phyloP scores from a whole-genome alignment of 1,140 invertebrate species.

The Drosophila tani region DNA sequence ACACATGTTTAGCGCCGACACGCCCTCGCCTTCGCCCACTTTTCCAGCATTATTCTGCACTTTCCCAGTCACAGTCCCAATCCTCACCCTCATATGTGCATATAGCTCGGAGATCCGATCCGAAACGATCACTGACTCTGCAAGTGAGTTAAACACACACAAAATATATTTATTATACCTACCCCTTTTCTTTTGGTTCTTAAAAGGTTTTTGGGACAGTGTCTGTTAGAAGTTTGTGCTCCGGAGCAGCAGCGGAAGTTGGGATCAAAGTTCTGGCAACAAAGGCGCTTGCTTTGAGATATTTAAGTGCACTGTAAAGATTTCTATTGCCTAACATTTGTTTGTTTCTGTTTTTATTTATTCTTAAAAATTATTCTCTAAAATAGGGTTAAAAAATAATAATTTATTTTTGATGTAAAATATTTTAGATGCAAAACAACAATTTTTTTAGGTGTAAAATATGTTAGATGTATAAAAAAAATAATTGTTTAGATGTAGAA shows the following conservation, averaged over 20 bases:
- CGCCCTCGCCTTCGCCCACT: slow-evolving; percentile 50
- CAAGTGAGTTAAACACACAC: slow-evolving; percentile 45
- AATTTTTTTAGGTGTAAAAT: no score
- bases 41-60: slow-evolving; percentile 15
- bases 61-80: slow-evolving; percentile 15
- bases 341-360: background rate
- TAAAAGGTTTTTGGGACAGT: slow-evolving; percentile 23
- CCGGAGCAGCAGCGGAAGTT: slow-evolving; percentile 10
- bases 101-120: background rate
- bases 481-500: no score
- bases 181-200: slow-evolving; percentile 23
- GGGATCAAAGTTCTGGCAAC: slow-evolving; percentile 6
- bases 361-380: no score
- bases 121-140: slow-evolving; percentile 45
- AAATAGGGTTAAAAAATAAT: no score
- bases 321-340: background rate
- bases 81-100: slow-evolving; percentile 14
- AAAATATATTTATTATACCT: slow-evolving; percentile 1
- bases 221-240: slow-evolving; percentile 5
- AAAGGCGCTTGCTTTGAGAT: background rate
- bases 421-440: no score
- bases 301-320: background rate
- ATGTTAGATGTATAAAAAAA: no score
- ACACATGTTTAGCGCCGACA: slow-evolving; percentile 82
- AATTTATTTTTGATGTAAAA: no score